These are phyloP conservation scores for Choreutis nemorana DNA, from an alignment of 2,888 invertebrate species.

Conservation along the genomic window DNA sequence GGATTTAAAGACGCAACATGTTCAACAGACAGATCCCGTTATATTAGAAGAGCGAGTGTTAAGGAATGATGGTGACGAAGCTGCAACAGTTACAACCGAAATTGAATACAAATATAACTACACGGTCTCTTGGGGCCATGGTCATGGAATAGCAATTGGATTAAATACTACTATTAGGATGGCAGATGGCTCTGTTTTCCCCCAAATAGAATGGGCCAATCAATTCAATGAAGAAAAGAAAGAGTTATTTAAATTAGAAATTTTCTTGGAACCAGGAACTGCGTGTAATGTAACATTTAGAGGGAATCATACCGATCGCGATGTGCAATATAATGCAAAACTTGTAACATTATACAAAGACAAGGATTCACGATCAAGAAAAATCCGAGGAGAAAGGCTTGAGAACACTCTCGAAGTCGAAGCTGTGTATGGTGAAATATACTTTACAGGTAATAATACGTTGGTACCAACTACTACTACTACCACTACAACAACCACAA, in stretches of 20 bases:
- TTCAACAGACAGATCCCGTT: conserved; percentile 51
- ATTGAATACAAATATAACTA: conserved; percentile 76
- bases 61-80: conserved; percentile 61
- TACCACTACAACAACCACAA: conserved; percentile 65
- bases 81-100: conserved; percentile 74
- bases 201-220: conserved; percentile 76
- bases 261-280: conserved; percentile 77
- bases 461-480: conserved; percentile 81
- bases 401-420: conserved; percentile 76
- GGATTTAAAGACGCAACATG: conserved; percentile 59
- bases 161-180: conserved; percentile 71
- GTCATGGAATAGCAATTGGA: conserved; percentile 75
- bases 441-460: conserved; percentile 77
- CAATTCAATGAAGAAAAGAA: conserved; percentile 62
- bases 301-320: conserved; percentile 76
- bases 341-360: conserved; percentile 75
- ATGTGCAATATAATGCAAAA: conserved; percentile 77
- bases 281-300: conserved; percentile 82
- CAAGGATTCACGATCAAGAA: conserved; percentile 62
- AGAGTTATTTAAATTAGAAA: conserved; percentile 67
- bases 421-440: conserved; percentile 78
- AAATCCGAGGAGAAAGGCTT: conserved; percentile 69
- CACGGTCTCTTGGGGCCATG: conserved; percentile 81
- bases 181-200: conserved; percentile 63
- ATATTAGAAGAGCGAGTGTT: conserved; percentile 60